phyloP scores from a whole-genome alignment of 2,113 vertebrate genomes.

The Mobula hypostoma region DNA sequence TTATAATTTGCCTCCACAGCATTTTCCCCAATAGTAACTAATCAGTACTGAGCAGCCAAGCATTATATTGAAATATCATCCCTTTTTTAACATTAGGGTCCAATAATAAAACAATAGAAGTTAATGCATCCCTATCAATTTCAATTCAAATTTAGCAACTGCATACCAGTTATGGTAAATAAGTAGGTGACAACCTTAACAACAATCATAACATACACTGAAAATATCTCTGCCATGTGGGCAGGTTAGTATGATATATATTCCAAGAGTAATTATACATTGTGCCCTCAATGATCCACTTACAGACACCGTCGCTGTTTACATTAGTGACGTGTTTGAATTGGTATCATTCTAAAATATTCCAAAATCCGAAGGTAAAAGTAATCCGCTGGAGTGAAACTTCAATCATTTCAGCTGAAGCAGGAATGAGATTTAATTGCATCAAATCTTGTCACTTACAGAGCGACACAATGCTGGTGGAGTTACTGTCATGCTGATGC shows the following conservation, averaged over 20 bases:
- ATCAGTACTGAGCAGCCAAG: not conserved
- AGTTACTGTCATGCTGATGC: conserved; percentile 30
- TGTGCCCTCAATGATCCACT: conserved; percentile 66
- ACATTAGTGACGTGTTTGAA: conserved; percentile 66
- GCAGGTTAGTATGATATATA: not conserved
- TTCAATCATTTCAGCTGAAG: conserved; percentile 64
- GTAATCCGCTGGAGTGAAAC: conserved; percentile 75
- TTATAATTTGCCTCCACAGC: not conserved
- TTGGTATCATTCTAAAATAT: conserved; percentile 78
- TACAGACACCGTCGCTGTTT: conserved; percentile 66
- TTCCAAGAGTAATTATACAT: conserved; percentile 39
- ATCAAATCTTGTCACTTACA: conserved; percentile 54
- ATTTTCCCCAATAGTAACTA: conserved; percentile 8
- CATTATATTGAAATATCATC: conserved; percentile 13
- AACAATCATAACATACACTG: not conserved
- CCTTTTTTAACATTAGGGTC: not conserved
- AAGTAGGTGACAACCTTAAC: not conserved
- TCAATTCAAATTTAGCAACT: not conserved
- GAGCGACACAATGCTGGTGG: conserved; percentile 54
- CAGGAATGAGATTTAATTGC: conserved; percentile 54
- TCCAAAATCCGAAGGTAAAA: conserved; percentile 73
- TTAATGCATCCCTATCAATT: not conserved
- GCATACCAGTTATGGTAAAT: too few relatives aligned
- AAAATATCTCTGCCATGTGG: not conserved
- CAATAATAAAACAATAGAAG: conserved; percentile 8